phyloP scores from a whole-genome alignment of 2,888 invertebrate species.

The Metallyticus violacea region DNA sequence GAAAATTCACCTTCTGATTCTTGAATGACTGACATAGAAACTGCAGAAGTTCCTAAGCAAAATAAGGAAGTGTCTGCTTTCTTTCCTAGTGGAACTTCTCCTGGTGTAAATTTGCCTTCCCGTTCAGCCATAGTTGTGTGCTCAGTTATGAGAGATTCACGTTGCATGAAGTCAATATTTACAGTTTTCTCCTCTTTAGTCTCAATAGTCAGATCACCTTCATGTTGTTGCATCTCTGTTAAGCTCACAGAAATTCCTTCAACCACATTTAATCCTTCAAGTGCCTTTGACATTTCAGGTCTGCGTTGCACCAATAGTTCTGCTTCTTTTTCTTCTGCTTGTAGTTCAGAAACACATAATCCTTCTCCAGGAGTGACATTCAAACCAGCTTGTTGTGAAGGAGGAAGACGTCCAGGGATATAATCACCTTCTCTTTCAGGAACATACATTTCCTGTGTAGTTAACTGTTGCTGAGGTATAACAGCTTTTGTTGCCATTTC shows the following conservation, averaged over 20 bases:
- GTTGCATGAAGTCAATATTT: slow-evolving; percentile 57
- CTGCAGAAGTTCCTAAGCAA: slow-evolving; percentile 57
- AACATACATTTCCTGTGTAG: slow-evolving; percentile 60
- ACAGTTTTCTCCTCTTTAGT: slow-evolving; percentile 55
- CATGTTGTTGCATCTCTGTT: slow-evolving; percentile 56
- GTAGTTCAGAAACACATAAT: slow-evolving; percentile 54
- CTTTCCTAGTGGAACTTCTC: slow-evolving; percentile 47
- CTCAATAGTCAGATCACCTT: slow-evolving; percentile 23
- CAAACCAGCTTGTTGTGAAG: slow-evolving; percentile 58
- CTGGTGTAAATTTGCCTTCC: slow-evolving; percentile 53
- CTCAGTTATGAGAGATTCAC: slow-evolving; percentile 57
- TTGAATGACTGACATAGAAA: slow-evolving; percentile 58
- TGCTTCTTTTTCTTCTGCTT: slow-evolving; percentile 65
- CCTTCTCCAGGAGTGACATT: slow-evolving; percentile 60
- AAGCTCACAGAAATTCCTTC: slow-evolving; percentile 57
- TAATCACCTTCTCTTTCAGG: slow-evolving; percentile 68
- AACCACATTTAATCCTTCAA: slow-evolving; percentile 50
- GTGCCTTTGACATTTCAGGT: slow-evolving; percentile 50
- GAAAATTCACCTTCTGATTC: slow-evolving; percentile 63
- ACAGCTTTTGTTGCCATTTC: slow-evolving; percentile 68
- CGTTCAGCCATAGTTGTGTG: slow-evolving; percentile 60
- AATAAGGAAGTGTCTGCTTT: slow-evolving; percentile 49
- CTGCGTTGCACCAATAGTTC: slow-evolving; percentile 49
- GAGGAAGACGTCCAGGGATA: slow-evolving; percentile 57
- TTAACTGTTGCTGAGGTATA: slow-evolving; percentile 61